Base-by-base conservation (phyloP, 2,797 vertebrate species). In the Pseudochromis fuscus region DNA sequence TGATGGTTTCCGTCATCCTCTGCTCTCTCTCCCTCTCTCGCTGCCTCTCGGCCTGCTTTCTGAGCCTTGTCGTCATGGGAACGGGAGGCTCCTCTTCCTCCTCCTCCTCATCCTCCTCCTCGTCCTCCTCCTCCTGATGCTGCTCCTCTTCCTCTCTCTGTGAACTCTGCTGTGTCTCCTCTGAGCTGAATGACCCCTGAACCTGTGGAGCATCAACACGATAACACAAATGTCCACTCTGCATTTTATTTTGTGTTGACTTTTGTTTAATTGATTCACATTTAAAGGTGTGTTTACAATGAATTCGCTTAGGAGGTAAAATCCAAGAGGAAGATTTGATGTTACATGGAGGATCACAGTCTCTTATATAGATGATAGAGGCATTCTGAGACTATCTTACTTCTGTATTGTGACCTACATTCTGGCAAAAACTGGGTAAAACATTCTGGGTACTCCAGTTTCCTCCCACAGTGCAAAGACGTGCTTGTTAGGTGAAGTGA, bases 31-130 rank as follows among this genome's bases (percentile, higher is more conserved):
- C 65, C 56, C 75, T 61, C 13, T 95, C 94, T 25, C 78, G 78
- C 60, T 74, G 45, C 23, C 92, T 89, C 74, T 96, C 95, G 0
- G 93, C 94, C 87, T 95, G 96, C 48, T 95, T 93, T 45, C 95
- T 93, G 57, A 96, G 92, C n/a, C 96, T 94, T 42, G 96, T 96
- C 53, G 95, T 96, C 96, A 96, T 96, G 69, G 96, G 94, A 70
- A 93, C 85, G 0, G 94, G 94, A 56, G 94, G 91, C 59, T 93
- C 76, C 1, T 95, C 94, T 4, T 95, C 95, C 21, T 87, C 77
- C 1, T 78, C 72, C 25, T 80, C 75, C 0, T 85, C 73, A 6
- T 57, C 71, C 25, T 75, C 48, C 7, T 57, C 31, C 48, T 91
- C 65, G 6, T 95, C 94, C 23, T 95, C 49, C 3, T 31, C 28